These are phyloP conservation scores for Aethina tumida DNA, from an alignment of 1,140 invertebrate species.

Conservation along the genomic window DNA sequence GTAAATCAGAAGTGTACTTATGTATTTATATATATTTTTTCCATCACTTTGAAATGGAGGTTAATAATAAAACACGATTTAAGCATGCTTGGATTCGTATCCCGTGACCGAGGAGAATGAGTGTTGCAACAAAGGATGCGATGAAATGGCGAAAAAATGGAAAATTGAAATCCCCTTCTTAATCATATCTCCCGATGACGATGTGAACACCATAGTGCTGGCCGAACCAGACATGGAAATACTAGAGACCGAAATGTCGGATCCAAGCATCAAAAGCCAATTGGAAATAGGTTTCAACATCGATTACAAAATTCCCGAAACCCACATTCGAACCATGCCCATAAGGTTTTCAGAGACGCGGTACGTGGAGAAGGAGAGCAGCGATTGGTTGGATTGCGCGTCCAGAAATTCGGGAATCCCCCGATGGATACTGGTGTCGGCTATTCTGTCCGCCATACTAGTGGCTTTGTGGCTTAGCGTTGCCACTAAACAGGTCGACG, in stretches of 20 bases:
- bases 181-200: slow-evolving; percentile 17
- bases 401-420: slow-evolving; percentile 27
- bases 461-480: slow-evolving; percentile 21
- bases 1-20: too few relatives aligned
- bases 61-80: too few relatives aligned
- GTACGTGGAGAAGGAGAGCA: slow-evolving; percentile 9
- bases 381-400: slow-evolving; percentile 28
- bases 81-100: slow-evolving; percentile 26
- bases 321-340: slow-evolving; percentile 26
- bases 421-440: slow-evolving; percentile 20
- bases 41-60: background rate
- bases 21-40: too few relatives aligned
- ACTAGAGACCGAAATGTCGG: slow-evolving; percentile 21
- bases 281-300: slow-evolving; percentile 23
- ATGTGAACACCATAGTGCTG: slow-evolving; percentile 17
- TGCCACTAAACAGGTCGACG: too few relatives aligned
- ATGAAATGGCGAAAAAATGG: slow-evolving; percentile 20
- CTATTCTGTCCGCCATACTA: slow-evolving; percentile 20
- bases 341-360: slow-evolving; percentile 18
- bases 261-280: slow-evolving; percentile 23
- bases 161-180: slow-evolving; percentile 13
- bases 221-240: slow-evolving; percentile 24
- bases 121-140: slow-evolving; percentile 21
- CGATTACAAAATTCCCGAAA: slow-evolving; percentile 29
- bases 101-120: slow-evolving; percentile 13